Conservation (phyloP, 2,113 vertebrate genomes). For the Alethe castanea region DNA sequence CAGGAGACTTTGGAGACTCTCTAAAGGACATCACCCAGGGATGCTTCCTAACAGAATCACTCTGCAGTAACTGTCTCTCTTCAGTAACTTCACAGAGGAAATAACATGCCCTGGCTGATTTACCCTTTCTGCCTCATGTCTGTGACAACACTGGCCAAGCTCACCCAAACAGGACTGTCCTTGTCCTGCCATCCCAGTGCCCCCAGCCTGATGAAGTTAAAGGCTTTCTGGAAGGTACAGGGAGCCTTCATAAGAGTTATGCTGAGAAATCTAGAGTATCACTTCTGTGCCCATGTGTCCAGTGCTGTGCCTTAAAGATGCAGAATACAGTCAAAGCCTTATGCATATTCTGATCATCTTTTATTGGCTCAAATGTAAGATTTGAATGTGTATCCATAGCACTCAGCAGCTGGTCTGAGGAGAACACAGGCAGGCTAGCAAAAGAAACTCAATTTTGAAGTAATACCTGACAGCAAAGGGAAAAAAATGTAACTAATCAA, state of each 20-base stretch:
- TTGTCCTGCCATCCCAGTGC: not conserved
- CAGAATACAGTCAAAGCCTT: not conserved
- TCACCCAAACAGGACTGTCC: not conserved
- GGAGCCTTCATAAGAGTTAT: not conserved
- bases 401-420: not conserved
- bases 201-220: not conserved
- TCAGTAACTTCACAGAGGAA: not conserved
- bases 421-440: not conserved
- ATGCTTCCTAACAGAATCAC: not conserved
- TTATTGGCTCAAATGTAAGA: not conserved
- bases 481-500: not conserved
- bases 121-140: not conserved
- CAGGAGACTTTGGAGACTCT: not conserved
- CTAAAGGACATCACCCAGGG: not conserved
- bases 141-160: rapidly evolving
- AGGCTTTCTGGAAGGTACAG: not conserved
- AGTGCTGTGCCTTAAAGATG: not conserved
- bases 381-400: not conserved
- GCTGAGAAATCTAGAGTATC: not conserved
- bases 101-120: not conserved
- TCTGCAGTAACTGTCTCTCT: not conserved
- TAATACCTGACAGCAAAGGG: not conserved
- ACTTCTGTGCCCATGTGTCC: not conserved
- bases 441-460: not conserved
- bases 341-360: not conserved